Base-by-base conservation (phyloP, 2,797 vertebrate genomes). In the Ataeniobius toweri region DNA sequence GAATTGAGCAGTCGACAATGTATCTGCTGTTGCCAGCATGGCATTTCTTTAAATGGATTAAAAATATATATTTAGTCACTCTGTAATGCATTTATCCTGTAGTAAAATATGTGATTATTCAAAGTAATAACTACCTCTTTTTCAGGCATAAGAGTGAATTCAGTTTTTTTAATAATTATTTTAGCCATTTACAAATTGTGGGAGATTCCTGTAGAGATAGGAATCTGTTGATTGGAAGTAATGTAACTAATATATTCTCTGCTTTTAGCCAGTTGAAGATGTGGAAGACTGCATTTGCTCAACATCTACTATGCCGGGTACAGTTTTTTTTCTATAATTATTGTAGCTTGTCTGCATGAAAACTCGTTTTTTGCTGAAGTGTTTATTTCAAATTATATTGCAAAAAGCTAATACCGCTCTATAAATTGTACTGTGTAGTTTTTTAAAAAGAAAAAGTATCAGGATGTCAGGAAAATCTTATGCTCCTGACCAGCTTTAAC, bases 201-300 rank as follows among this genome's bases (percentile, higher is more conserved):
- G 2, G 26, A 58, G 56, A 58, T 56, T 3, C 24, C 22, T 56
- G 53, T 0, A 61, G 13, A 28, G 58, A 12, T 28, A 16, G 59
- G 31, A 61, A 31, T 31, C 59, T 28, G 14, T 39, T 51, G 20
- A 28, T 44, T 6, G 8, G 4, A 44, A 10, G 14, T 3, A 44
- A 24, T 75, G 7, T 73, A 26, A 67, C 79, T 0, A 10, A 44
- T n/a, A n/a, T n/a, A n/a, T n/a, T 80, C 6, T 81, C 6, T 85
- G 41, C 18, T 88, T 89, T 31, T 76, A 96, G 96, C 96, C 96
- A 36, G 95, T 95, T 76, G 94, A 96, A 88, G 94, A 95, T 81
- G 90, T 87, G 13, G 91, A 92, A 55, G 93, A 94, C 73, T 94
- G 94, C 83, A 91, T 86, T 59, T 93, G 93, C 75, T 85, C 89